phyloP scores from a whole-genome alignment of 1,140 invertebrate species.

The Scaptomyza graminum region DNA sequence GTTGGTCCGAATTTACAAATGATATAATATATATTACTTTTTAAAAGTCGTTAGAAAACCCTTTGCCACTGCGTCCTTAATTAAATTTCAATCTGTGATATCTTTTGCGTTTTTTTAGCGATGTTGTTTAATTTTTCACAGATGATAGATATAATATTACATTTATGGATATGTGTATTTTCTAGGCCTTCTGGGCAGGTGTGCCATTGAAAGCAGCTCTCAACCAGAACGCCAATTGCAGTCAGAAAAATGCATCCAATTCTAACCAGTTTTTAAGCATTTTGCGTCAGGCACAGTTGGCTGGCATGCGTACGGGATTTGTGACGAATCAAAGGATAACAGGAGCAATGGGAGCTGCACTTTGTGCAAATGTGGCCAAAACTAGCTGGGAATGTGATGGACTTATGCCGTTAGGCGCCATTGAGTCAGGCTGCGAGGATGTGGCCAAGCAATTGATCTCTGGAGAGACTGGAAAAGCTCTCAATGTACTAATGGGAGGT shows the following conservation, averaged over 20 bases:
- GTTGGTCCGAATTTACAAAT: not conserved
- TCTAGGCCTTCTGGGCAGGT: conserved; percentile 54
- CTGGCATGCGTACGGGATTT: conserved; percentile 64
- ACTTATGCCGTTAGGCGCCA: conserved; percentile 31
- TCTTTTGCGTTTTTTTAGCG: too few relatives aligned
- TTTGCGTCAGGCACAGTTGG: conserved; percentile 60
- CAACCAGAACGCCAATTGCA: conserved; percentile 19
- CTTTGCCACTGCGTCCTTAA: too few relatives aligned
- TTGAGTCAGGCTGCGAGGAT: conserved; percentile 50
- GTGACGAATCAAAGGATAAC: conserved; percentile 66
- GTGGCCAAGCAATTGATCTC: conserved; percentile 60
- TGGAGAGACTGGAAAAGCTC: conserved; percentile 24
- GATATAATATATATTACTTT: too few relatives aligned
- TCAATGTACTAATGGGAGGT: conserved; percentile 70
- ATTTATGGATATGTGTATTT: not conserved
- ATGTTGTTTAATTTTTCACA: too few relatives aligned
- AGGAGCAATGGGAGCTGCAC: conserved; percentile 50
- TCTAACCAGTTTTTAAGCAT: conserved; percentile 38
- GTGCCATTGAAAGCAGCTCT: conserved; percentile 27
- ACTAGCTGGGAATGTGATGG: conserved; percentile 63
- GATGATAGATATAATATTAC: too few relatives aligned
- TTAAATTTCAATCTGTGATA: too few relatives aligned
- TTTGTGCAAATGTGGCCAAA: conserved; percentile 35
- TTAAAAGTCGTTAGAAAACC: too few relatives aligned
- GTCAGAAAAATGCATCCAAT: not conserved